These are phyloP conservation scores for Montipora efflorescens DNA, from an alignment of 64 coral and sea anemone species.

Conservation along the genomic window DNA sequence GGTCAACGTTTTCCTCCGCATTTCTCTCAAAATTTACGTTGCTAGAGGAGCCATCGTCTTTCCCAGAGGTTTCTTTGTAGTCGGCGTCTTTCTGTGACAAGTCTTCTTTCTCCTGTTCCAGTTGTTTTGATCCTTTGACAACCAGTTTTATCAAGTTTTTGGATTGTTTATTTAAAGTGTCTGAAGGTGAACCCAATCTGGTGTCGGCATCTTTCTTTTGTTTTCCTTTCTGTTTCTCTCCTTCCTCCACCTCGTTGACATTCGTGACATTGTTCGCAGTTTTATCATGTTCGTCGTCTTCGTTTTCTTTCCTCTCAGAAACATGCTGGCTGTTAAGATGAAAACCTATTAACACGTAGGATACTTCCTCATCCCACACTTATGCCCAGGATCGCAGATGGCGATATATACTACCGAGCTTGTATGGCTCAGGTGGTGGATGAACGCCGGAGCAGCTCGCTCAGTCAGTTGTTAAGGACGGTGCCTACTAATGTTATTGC, in stretches of 20 bases:
- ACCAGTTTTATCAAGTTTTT: constrained; percentile 23
- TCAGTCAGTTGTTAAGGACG: no score
- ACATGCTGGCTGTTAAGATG: not conserved
- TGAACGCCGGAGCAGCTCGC: no score
- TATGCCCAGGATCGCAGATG: no score
- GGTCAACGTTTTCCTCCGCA: not conserved
- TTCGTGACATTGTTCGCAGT: not conserved
- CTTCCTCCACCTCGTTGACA: not conserved
- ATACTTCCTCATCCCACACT: no score
- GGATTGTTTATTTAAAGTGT: no score
- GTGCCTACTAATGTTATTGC: no score
- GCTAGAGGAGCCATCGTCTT: not conserved
- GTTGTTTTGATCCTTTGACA: not conserved
- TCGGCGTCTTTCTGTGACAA: not conserved
- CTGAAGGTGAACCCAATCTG: not conserved
- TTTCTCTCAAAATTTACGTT: not conserved
- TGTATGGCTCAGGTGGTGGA: no score
- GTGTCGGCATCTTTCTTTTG: not conserved
- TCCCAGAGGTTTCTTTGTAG: not conserved
- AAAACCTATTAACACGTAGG: not conserved
- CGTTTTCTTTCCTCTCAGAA: not conserved
- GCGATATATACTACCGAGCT: no score
- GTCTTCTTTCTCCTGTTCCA: not conserved
- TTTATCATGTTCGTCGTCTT: not conserved
- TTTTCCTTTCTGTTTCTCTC: not conserved